Percentiles rank a stretch among this genome's conserved stretches.
phyloP scores from a whole-genome alignment of 1,140 invertebrate species.

The Akabosia matsudoensis region DNA sequence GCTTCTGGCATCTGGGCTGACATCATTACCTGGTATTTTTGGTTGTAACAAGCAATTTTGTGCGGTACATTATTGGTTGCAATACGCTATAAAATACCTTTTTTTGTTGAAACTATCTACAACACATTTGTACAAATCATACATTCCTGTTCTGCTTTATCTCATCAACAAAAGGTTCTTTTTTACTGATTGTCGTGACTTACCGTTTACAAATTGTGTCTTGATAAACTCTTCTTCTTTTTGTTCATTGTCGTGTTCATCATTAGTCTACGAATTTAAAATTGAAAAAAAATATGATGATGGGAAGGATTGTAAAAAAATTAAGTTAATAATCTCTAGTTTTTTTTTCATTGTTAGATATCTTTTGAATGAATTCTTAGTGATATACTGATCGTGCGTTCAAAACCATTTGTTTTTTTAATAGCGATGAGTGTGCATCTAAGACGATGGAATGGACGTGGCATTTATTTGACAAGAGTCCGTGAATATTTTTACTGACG shows the following conservation, averaged over 20 bases:
- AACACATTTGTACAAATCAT: too few species aligned
- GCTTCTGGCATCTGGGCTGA: too few species aligned
- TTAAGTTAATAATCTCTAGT: background rate
- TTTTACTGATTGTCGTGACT: background rate
- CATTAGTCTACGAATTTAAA: background rate
- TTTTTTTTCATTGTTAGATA: too few species aligned
- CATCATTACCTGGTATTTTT: too few species aligned
- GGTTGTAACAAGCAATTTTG: too few species aligned
- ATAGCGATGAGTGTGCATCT: background rate
- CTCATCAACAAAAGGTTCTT: background rate
- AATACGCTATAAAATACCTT: too few species aligned
- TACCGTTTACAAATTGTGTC: background rate
- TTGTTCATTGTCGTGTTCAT: background rate
- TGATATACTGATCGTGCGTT: background rate
- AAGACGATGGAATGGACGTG: background rate
- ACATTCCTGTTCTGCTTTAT: too few species aligned
- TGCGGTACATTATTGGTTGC: too few species aligned
- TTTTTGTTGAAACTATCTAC: too few species aligned
- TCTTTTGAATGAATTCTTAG: background rate
- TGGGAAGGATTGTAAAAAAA: too few species aligned
- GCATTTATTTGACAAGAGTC: background rate
- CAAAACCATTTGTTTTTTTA: too few species aligned
- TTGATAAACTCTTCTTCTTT: background rate
- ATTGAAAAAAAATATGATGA: background rate
- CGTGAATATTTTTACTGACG: background rate